Conservation (phyloP, 1,140 invertebrate genomes). For the Lepidurus packardi region DNA sequence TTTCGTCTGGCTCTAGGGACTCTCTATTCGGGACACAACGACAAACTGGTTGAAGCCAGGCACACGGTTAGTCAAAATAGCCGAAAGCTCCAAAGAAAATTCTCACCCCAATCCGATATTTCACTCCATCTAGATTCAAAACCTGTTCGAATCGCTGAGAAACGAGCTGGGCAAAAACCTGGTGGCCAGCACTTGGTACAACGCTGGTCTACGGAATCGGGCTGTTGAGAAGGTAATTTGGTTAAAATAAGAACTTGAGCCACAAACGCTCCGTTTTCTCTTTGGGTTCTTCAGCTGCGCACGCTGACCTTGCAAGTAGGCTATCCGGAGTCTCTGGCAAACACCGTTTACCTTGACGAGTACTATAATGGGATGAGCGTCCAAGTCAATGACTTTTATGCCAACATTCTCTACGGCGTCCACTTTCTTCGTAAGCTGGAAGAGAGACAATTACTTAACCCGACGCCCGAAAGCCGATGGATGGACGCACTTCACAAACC, state of each 20-base stretch:
- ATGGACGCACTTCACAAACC: conserved; percentile 40
- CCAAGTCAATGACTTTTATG: conserved; percentile 50
- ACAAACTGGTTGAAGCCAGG: conserved; percentile 39
- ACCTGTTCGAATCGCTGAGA: conserved; percentile 32
- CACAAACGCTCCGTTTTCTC: background rate
- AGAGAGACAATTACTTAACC: conserved; percentile 40
- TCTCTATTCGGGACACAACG: conserved; percentile 47
- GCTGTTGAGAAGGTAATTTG: conserved; percentile 35
- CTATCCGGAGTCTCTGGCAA: conserved; percentile 47
- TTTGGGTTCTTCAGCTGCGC: conserved; percentile 43
- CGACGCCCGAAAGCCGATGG: conserved; percentile 43
- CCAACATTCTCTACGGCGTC: conserved; percentile 47
- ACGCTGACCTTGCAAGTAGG: conserved; percentile 51
- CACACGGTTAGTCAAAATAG: conserved; percentile 40
- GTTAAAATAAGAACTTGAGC: background rate
- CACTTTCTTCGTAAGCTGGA: conserved; percentile 42
- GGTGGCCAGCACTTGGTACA: conserved; percentile 31
- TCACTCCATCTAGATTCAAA: conserved; percentile 15
- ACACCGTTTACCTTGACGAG: conserved; percentile 45
- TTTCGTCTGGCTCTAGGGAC: conserved; percentile 53
- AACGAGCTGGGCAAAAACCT: conserved; percentile 32
- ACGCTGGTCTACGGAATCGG: conserved; percentile 31
- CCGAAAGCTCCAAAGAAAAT: background rate
- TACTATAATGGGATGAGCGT: conserved; percentile 48
- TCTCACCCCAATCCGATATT: background rate